Evolutionary conservation across 2,113 vertebrate genomes (phyloP).

Genomic region (Perognathus longimembris): DNA sequence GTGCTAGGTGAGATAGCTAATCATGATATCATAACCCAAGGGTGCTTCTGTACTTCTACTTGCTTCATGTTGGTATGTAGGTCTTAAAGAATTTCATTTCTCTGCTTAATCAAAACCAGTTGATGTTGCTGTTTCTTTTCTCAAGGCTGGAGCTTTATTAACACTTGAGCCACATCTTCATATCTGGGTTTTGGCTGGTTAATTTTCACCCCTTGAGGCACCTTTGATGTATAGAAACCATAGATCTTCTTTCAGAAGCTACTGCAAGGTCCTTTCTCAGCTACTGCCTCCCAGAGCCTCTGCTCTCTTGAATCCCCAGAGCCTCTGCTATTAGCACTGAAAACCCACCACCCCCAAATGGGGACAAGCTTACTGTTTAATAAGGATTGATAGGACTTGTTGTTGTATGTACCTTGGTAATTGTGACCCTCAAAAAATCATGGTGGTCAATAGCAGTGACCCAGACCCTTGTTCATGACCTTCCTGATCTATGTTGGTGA

Average conservation of each 20-base stretch:
- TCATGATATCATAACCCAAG: not conserved
- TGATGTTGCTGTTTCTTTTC: no score
- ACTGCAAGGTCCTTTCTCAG: not conserved
- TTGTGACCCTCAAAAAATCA: not conserved
- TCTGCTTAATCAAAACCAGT: not conserved
- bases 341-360: not conserved
- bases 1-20: not conserved
- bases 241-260: not conserved
- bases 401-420: no score
- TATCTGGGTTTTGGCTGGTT: no score
- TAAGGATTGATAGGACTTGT: not conserved
- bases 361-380: no score
- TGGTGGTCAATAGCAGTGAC: accelerated
- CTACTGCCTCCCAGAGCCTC: not conserved
- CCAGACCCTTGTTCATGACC: not conserved
- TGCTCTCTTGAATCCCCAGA: not conserved
- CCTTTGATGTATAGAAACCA: not conserved
- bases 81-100: slow-evolving; percentile 7
- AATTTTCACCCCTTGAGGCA: not conserved
- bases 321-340: not conserved
- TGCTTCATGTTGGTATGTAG: not conserved
- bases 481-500: not conserved
- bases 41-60: not conserved
- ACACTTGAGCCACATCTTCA: no score
- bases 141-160: no score